phyloP scores from a whole-genome alignment of 1,140 invertebrate genomes.

The Phymastichus coffea region DNA sequence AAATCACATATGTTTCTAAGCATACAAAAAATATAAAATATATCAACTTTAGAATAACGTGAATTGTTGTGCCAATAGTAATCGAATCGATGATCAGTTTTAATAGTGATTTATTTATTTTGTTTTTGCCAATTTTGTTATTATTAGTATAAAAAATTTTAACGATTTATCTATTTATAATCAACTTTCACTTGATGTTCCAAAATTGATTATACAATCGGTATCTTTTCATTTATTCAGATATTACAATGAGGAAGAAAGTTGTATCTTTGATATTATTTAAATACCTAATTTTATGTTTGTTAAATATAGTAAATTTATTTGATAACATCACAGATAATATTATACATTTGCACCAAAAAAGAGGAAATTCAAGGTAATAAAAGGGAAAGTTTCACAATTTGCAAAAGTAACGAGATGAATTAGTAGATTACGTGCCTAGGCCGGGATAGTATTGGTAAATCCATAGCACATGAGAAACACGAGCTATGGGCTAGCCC shows the following conservation, averaged over 20 bases:
- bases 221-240: conserved; percentile 12
- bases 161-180: neutral
- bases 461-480: too few relatives aligned
- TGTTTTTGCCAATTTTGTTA: neutral
- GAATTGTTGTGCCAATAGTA: neutral
- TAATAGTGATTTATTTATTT: neutral
- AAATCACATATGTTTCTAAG: conserved; percentile 14
- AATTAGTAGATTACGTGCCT: too few relatives aligned
- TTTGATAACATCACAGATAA: conserved; percentile 55
- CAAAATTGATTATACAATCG: conserved; percentile 16
- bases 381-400: too few relatives aligned
- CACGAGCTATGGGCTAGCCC: too few relatives aligned
- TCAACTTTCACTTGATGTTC: conserved; percentile 1
- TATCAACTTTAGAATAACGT: conserved; percentile 17
- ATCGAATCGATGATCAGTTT: conserved; percentile 1
- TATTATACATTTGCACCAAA: conserved; percentile 34
- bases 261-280: conserved; percentile 13
- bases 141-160: neutral
- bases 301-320: conserved; percentile 49
- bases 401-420: too few relatives aligned
- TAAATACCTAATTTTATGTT: conserved; percentile 19
- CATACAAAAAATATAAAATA: conserved; percentile 23
- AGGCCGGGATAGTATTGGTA: too few relatives aligned
- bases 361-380: conserved; percentile 17
- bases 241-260: conserved; percentile 17